Evolutionary conservation across 2,888 invertebrate genomes (phyloP).

Genomic region (Rhabditoides inermis): DNA sequence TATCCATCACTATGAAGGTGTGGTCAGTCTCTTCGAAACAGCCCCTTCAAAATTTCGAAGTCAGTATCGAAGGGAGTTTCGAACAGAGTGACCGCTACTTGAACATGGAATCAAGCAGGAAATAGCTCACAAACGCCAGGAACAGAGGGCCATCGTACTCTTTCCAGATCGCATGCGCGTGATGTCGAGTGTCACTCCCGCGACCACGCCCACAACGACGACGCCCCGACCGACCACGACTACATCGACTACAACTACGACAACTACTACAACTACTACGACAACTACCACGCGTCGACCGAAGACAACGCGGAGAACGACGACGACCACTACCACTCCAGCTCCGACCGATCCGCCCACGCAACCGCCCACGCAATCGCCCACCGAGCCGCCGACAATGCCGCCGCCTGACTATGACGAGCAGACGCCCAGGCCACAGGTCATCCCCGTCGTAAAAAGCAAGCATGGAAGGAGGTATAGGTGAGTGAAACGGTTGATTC

Average conservation of each 20-base stretch:
- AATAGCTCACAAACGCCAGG: no score
- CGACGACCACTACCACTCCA: conserved; percentile 4
- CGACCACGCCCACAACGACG: neutral
- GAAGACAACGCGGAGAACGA: conserved; percentile 4
- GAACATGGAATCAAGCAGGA: no score
- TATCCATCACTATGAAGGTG: neutral
- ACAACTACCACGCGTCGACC: conserved; percentile 2
- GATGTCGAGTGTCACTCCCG: neutral
- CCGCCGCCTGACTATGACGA: no score
- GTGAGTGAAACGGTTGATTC: no score
- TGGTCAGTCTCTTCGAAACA: no score
- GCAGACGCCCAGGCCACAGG: no score
- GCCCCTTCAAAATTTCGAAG: no score
- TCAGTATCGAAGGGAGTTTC: no score
- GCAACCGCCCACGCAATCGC: conserved; percentile 9
- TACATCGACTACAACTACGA: conserved; percentile 2
- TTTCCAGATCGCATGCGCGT: neutral
- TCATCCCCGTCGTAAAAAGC: no score
- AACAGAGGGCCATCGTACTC: neutral
- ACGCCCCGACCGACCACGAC: conserved; percentile 2
- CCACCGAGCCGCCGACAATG: conserved; percentile 4
- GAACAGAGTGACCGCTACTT: no score
- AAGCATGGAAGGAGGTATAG: no score
- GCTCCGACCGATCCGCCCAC: conserved; percentile 9
- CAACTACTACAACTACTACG: conserved; percentile 3